These are phyloP conservation scores for Gallinago nigripennis DNA, from an alignment of 2,797 vertebrate genomes.

Conservation along the genomic window DNA sequence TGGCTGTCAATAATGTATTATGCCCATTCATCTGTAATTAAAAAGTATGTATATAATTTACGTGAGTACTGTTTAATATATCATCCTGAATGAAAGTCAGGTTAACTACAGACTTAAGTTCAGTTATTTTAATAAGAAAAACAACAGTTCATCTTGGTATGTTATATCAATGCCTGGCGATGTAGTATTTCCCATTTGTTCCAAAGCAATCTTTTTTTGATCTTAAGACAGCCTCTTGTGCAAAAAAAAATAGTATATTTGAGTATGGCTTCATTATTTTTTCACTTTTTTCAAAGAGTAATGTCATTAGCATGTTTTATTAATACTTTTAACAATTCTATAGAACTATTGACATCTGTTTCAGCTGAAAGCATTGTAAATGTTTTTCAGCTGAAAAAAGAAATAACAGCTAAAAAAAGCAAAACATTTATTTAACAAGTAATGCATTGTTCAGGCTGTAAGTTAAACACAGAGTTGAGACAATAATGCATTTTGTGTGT, in stretches of 20 bases:
- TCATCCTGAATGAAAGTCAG: not conserved
- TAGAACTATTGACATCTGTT: not conserved
- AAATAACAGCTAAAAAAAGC: not conserved
- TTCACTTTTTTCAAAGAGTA: not conserved
- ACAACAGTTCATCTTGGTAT: not conserved
- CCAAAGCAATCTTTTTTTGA: not conserved
- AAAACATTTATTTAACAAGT: not conserved
- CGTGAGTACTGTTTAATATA: not conserved
- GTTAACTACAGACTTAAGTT: not conserved
- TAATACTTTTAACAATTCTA: not conserved
- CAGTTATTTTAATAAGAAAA: not conserved
- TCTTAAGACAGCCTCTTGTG: not conserved
- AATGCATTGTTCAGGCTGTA: not conserved
- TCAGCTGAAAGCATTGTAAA: not conserved
- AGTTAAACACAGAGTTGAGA: not conserved
- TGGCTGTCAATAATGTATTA: not conserved
- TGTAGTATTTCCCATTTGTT: not conserved
- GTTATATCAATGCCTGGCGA: not conserved
- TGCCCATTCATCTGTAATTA: not conserved
- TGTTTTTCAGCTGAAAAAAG: not conserved
- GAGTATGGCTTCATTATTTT: not conserved
- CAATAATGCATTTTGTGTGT: not conserved
- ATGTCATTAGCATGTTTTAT: too few relatives aligned
- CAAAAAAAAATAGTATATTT: not conserved
- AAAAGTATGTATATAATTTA: not conserved